phyloP scores from a whole-genome alignment of 1,140 invertebrate species.

The Drosophila parabipectinata region DNA sequence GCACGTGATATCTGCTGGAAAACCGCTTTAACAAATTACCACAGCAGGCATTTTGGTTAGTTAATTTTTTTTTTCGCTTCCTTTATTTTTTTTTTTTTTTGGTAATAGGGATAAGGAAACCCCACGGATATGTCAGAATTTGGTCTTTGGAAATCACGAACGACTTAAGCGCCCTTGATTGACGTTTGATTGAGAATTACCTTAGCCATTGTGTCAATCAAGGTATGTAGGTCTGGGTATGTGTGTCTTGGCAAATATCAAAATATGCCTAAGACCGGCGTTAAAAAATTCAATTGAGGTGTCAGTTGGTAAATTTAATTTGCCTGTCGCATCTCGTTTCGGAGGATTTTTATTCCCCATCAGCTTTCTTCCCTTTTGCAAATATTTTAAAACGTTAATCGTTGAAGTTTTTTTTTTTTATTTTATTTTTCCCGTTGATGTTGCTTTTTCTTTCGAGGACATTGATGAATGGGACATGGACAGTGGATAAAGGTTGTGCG shows the following conservation, averaged over 20 bases:
- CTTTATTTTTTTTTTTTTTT: conserved; percentile 11
- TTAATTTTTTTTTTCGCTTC: conserved; percentile 47
- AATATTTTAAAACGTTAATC: conserved; percentile 67
- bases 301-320: conserved; percentile 72
- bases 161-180: conserved; percentile 72
- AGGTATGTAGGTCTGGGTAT: conserved; percentile 22
- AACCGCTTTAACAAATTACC: conserved; percentile 76
- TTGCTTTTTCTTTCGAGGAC: conserved; percentile 43
- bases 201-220: conserved; percentile 75
- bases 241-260: conserved; percentile 65
- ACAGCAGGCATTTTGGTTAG: conserved; percentile 66
- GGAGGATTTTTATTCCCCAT: conserved; percentile 32
- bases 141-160: conserved; percentile 50
- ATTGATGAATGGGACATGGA: conserved; percentile 63
- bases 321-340: conserved; percentile 49
- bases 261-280: conserved; percentile 55
- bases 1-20: conserved; percentile 73
- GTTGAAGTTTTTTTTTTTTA: conserved; percentile 46
- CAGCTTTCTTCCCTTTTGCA: conserved; percentile 2
- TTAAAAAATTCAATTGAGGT: conserved; percentile 67
- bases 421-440: conserved; percentile 23
- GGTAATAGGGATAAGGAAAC: conserved; percentile 5
- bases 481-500: conserved; percentile 17
- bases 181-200: conserved; percentile 77
- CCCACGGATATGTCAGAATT: conserved; percentile 56